Conservation (phyloP, 2,888 invertebrate species). For the Sesamia inferens region DNA sequence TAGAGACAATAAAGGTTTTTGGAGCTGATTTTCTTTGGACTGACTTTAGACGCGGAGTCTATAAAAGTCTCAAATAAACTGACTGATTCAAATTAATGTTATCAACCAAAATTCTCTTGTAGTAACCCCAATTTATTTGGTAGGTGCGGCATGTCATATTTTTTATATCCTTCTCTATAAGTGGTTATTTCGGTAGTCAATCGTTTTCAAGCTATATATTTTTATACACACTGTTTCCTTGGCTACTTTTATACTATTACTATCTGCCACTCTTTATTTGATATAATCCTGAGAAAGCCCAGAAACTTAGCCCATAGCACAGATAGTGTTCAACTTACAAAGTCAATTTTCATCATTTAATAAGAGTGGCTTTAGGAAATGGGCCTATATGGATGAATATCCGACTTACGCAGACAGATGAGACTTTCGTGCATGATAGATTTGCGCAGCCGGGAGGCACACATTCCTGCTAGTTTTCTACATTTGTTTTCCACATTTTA, state of each 20-base stretch:
- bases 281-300: not conserved
- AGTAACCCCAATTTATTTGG: not conserved
- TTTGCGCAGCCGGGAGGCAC: no score
- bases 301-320: not conserved
- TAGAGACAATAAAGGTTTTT: not conserved
- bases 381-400: conserved; percentile 35
- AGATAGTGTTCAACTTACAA: conserved; percentile 7
- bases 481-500: no score
- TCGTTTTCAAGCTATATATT: not conserved
- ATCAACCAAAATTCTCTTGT: not conserved
- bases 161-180: not conserved
- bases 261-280: not conserved
- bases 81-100: not conserved
- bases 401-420: conserved; percentile 22
- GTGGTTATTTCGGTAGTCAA: not conserved
- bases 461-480: no score
- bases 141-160: not conserved
- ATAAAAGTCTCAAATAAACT: not conserved
- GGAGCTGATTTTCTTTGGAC: not conserved
- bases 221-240: not conserved
- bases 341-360: conserved; percentile 4
- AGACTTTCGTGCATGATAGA: not conserved
- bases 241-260: not conserved
- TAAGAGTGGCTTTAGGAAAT: conserved; percentile 42
- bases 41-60: not conserved